These are phyloP conservation scores for Lasioglossum pauxillum DNA, from an alignment of 2,888 invertebrate genomes.

Conservation along the genomic window DNA sequence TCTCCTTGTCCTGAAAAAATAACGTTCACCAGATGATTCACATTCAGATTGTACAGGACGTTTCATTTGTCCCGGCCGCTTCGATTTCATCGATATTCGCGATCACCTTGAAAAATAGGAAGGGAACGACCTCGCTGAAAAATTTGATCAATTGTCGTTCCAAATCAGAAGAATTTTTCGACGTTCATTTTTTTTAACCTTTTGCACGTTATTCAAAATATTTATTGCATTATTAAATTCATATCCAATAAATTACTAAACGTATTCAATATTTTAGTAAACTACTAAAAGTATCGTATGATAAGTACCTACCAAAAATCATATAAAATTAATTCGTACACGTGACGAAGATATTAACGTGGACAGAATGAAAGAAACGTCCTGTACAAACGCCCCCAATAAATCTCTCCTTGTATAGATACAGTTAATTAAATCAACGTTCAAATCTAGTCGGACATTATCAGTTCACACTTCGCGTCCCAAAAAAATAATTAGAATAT, in stretches of 20 bases:
- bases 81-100: too few relatives aligned
- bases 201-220: too few relatives aligned
- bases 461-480: background rate
- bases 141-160: background rate
- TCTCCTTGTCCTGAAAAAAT: constrained; percentile 84
- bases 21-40: background rate
- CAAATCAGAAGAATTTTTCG: background rate
- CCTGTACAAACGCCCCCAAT: background rate
- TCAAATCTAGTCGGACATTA: background rate
- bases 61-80: too few relatives aligned
- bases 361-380: too few relatives aligned
- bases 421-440: background rate
- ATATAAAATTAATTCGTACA: background rate
- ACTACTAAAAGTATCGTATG: too few relatives aligned
- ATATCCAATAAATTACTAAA: too few relatives aligned
- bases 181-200: background rate
- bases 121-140: background rate
- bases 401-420: background rate
- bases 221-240: too few relatives aligned
- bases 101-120: too few relatives aligned
- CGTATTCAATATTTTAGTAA: too few relatives aligned
- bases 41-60: too few relatives aligned
- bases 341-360: background rate
- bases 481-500: background rate
- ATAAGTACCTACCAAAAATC: too few relatives aligned